Conservation (phyloP, 2,888 invertebrate genomes). For the Oxyscelio sp. region DNA sequence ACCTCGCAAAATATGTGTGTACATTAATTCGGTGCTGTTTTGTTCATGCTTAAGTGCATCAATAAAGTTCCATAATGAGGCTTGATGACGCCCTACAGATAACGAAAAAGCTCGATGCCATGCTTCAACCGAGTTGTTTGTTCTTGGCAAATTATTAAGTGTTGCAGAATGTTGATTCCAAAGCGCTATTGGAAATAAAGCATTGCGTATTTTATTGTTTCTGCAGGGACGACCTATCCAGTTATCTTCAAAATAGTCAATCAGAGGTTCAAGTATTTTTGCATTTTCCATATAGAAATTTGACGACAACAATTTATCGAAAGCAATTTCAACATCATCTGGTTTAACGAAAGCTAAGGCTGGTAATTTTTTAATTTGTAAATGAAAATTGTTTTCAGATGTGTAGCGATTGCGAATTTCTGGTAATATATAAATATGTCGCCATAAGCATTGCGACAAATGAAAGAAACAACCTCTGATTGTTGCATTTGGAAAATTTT, state of each 20-base stretch:
- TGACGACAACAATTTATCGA: not conserved
- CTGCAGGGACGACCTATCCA: not conserved
- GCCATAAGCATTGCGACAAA: conserved; percentile 52
- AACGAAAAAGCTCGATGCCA: conserved; percentile 16
- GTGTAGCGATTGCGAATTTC: conserved; percentile 14
- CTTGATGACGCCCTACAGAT: not conserved
- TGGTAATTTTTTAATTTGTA: conserved; percentile 33
- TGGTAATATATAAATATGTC: conserved; percentile 26
- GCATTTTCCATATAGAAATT: not conserved
- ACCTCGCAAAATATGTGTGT: not conserved
- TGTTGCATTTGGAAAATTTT: not conserved
- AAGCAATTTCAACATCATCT: conserved; percentile 10
- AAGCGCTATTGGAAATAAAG: not conserved
- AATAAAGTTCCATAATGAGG: not conserved
- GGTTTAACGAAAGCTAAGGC: conserved; percentile 36
- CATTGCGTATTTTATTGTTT: too few relatives aligned
- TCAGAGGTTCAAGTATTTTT: not conserved
- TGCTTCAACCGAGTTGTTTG: conserved; percentile 18
- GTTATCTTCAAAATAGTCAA: conserved; percentile 7
- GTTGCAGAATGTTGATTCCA: conserved; percentile 24
- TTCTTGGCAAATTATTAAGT: not conserved
- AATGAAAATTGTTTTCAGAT: conserved; percentile 23
- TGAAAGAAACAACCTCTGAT: conserved; percentile 50
- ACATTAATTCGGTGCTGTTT: not conserved
- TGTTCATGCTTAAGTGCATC: not conserved